A percentile compares a stretch with the other conserved stretches of the same genome.
Conservation (phyloP, 2,113 vertebrate species). For the Tachycineta bicolor region DNA sequence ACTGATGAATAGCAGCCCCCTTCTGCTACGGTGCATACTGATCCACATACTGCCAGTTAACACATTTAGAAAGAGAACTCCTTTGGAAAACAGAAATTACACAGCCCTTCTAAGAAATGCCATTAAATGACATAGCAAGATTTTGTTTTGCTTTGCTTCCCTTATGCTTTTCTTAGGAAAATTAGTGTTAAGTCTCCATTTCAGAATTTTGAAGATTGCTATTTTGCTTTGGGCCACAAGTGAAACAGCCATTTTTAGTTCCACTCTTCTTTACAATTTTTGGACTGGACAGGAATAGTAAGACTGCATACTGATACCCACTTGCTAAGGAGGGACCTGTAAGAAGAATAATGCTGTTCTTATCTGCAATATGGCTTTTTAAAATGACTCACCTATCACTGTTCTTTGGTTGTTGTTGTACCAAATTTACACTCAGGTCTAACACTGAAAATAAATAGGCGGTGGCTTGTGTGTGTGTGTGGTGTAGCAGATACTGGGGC, state of each 20-base stretch:
- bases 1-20: neutral
- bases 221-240: neutral
- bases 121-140: neutral
- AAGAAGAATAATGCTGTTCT: neutral
- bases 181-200: neutral
- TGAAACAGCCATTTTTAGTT: neutral
- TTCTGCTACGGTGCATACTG: neutral
- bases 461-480: neutral
- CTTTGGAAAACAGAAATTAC: neutral
- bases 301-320: neutral
- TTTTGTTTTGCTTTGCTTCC: neutral
- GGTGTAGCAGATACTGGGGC: conserved; percentile 40
- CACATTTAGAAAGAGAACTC: neutral
- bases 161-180: neutral
- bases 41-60: neutral
- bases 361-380: neutral
- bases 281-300: neutral
- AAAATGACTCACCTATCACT: neutral
- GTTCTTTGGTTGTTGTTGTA: neutral
- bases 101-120: neutral
- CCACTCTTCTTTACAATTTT: neutral
- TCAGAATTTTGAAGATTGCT: neutral
- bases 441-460: conserved; percentile 34
- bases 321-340: neutral
- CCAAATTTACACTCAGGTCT: conserved; percentile 21